Evolutionary conservation across 2,113 vertebrate genomes (phyloP).

Genomic region (Gnathonemus echidnorhynchus): DNA sequence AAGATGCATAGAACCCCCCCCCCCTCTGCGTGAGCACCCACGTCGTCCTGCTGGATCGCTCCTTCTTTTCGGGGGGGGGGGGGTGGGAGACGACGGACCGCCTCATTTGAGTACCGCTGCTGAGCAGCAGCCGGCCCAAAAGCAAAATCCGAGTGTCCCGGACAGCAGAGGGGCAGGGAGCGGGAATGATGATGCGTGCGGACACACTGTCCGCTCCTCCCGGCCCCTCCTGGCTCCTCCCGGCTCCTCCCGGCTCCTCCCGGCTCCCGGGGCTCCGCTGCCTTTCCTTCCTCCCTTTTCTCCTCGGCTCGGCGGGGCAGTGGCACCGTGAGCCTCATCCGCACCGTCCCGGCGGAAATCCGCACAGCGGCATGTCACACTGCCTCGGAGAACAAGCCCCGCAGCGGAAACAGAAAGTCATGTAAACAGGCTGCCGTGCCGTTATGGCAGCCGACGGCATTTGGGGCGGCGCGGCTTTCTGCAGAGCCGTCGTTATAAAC

Average conservation of each 20-base stretch:
- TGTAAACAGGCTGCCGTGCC: constrained; percentile 27
- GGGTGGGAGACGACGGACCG: not conserved
- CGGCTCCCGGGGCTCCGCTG: not conserved
- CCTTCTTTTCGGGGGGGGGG: not conserved
- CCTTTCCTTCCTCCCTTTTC: not conserved
- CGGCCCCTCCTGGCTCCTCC: not conserved
- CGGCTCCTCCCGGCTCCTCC: not conserved
- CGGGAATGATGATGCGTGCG: not conserved
- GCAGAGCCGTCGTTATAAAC: not conserved
- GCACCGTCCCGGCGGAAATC: constrained; percentile 11
- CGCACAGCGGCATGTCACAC: not conserved
- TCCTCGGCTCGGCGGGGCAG: constrained; percentile 15
- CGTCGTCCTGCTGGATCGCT: not conserved
- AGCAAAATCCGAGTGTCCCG: not conserved
- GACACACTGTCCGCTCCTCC: not conserved
- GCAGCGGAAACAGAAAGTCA: constrained; percentile 15
- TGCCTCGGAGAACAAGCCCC: not conserved
- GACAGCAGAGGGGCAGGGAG: not conserved
- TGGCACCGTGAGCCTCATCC: constrained; percentile 25
- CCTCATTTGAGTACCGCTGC: not conserved
- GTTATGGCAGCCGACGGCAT: constrained; percentile 7
- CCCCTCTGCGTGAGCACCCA: not conserved
- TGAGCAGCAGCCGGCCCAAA: not conserved
- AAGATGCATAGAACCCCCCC: not conserved
- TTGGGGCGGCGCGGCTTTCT: not conserved